phyloP scores from a whole-genome alignment of 1,140 invertebrate genomes.

The Penaeus japonicus region DNA sequence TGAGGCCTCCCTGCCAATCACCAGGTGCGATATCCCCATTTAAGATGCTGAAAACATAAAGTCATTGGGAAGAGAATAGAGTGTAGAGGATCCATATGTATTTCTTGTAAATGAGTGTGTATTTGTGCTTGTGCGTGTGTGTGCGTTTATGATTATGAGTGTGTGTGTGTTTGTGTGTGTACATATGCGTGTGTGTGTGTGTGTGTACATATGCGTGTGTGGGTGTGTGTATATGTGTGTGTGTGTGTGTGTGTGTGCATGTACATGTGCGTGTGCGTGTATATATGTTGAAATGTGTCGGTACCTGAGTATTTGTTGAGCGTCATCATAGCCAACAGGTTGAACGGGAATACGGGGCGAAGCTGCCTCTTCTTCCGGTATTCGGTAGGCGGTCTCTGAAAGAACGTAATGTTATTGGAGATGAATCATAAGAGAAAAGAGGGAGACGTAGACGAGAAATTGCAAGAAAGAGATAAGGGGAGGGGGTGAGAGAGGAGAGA shows the following conservation, averaged over 20 bases:
- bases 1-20: constrained; percentile 65
- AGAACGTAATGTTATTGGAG: background rate
- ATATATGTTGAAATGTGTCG: background rate
- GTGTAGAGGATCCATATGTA: too few species aligned
- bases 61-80: too few species aligned
- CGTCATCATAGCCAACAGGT: constrained; percentile 55
- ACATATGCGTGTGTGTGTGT: too few species aligned
- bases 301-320: constrained; percentile 41
- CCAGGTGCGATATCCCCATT: constrained; percentile 61
- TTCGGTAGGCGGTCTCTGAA: constrained; percentile 48
- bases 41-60: background rate
- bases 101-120: too few species aligned
- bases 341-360: constrained; percentile 58
- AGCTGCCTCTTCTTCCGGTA: constrained; percentile 35
- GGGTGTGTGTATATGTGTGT: too few species aligned
- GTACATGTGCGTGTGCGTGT: too few species aligned
- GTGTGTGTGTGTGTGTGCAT: too few species aligned
- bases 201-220: too few species aligned
- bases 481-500: background rate
- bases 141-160: too few species aligned
- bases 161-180: too few species aligned
- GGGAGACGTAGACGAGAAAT: background rate
- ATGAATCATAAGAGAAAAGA: background rate
- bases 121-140: too few species aligned
- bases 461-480: background rate